phyloP scores from a whole-genome alignment of 2,888 invertebrate genomes.

The Mythimna lalbum region DNA sequence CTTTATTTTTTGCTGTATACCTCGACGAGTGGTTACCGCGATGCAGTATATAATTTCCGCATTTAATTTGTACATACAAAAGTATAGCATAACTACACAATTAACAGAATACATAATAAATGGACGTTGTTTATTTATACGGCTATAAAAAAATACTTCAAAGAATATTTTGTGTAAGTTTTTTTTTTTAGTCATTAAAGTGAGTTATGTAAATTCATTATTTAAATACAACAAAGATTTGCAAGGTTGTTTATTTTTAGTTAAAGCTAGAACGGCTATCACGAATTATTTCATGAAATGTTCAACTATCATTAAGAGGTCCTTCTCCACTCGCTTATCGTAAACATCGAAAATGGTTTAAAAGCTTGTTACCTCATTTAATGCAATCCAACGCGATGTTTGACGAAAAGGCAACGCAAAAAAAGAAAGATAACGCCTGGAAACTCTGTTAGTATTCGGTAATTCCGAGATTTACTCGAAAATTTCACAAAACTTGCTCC shows the following conservation, averaged over 20 bases:
- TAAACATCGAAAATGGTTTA: too few species aligned
- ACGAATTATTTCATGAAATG: background rate
- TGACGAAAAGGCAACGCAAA: too few species aligned
- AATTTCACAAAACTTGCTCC: too few species aligned
- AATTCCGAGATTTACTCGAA: too few species aligned
- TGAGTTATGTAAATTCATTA: background rate
- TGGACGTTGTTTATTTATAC: conserved; percentile 2
- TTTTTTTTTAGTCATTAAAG: conserved; percentile 8
- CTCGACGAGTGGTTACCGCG: background rate
- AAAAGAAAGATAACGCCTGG: too few species aligned
- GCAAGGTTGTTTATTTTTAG: background rate
- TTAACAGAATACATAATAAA: conserved; percentile 2
- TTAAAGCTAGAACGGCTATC: background rate
- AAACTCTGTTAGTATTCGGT: too few species aligned
- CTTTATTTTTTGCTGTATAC: background rate
- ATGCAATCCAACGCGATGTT: too few species aligned
- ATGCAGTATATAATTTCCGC: conserved; percentile 26
- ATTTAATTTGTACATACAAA: background rate
- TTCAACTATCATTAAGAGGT: too few species aligned
- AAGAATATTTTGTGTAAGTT: background rate
- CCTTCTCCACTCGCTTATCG: too few species aligned
- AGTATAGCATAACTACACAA: conserved; percentile 2
- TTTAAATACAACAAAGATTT: background rate
- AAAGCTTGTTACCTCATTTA: too few species aligned
- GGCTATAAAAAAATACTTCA: background rate